Conservation (phyloP, 2,113 vertebrate genomes). For the Oryzias melastigma region DNA sequence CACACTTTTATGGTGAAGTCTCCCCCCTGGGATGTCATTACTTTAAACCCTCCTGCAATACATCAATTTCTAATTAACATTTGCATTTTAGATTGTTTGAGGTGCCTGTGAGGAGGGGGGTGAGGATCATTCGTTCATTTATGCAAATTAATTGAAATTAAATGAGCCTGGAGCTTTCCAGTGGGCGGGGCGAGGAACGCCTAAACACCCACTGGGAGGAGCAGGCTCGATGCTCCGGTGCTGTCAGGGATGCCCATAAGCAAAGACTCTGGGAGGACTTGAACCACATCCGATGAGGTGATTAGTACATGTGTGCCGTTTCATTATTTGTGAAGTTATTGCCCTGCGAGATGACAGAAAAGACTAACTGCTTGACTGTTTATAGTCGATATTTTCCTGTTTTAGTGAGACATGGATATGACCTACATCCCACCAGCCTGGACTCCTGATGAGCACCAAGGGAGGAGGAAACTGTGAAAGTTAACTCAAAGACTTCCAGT, state of each 20-base stretch:
- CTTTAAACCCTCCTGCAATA: conserved; percentile 64
- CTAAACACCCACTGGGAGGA: conserved; percentile 41
- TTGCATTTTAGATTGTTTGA: conserved; percentile 59
- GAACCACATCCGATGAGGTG: neutral
- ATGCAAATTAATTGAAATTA: conserved; percentile 72
- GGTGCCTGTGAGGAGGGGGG: conserved; percentile 15
- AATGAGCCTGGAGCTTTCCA: conserved; percentile 51
- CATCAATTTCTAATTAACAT: conserved; percentile 74
- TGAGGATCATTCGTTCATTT: conserved; percentile 44
- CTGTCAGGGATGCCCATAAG: conserved; percentile 22
- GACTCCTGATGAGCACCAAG: neutral
- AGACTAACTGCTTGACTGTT: neutral
- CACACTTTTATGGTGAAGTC: conserved; percentile 23
- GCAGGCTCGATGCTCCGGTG: conserved; percentile 8
- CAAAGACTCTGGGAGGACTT: conserved; percentile 12
- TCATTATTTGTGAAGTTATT: neutral
- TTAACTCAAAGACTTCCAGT: no score
- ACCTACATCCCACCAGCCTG: neutral
- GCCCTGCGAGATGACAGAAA: neutral
- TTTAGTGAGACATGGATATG: neutral
- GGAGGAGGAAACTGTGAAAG: no score
- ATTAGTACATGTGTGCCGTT: neutral
- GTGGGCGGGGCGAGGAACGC: conserved; percentile 47
- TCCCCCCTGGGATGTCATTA: conserved; percentile 63
- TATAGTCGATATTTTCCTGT: neutral